Evolutionary conservation across 2,113 vertebrate genomes (phyloP), one percentile per base, ranked within the genome.

Genomic region (Phoxinus phoxinus): DNA sequence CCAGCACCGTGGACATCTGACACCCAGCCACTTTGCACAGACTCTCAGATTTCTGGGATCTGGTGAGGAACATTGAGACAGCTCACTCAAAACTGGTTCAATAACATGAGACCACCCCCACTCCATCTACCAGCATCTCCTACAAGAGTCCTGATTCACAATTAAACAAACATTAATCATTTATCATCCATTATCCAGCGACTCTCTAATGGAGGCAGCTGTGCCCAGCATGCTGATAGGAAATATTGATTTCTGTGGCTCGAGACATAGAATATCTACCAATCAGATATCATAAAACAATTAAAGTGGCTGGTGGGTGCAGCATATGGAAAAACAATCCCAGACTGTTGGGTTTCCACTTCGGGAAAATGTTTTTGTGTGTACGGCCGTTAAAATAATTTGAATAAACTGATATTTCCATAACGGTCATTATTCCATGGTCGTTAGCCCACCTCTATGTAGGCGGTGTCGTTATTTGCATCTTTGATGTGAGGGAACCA

Each of bases 401-500:
- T 30, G 65, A 58, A 41, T 32, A 37, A 74, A 35, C 25, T 2
- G 21, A 25, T 27, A 76, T n/a, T 72, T 79, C 23, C 53, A 59
- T 46, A 30, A 41, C 51, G 3, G 63, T 30, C 48, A 35, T 27
- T 19, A 41, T 37, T 73, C 21, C 12, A 44, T 23, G 25, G 23
- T n/a, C n/a, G 27, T 37, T 8, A n/a, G n/a, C 11, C 85, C 86
- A 99, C 98, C 96, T 99, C 98, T 58, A 99, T 99, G 89, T 99
- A 99, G 21, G 98, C 98, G 0, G 98, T 99, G 95, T 99, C 98
- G 0, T 97, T 99, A 89, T 99, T 99, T 27, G 97, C 98, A 81
- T 99, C 98, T 86, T 99, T 99, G 92, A 99, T 98, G 92, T 99
- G 98, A 46, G 98, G 98, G 90, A 99, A 99, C 98, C 98, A 99